Conservation (phyloP, 2,113 vertebrate genomes). For the Anhinga anhinga region DNA sequence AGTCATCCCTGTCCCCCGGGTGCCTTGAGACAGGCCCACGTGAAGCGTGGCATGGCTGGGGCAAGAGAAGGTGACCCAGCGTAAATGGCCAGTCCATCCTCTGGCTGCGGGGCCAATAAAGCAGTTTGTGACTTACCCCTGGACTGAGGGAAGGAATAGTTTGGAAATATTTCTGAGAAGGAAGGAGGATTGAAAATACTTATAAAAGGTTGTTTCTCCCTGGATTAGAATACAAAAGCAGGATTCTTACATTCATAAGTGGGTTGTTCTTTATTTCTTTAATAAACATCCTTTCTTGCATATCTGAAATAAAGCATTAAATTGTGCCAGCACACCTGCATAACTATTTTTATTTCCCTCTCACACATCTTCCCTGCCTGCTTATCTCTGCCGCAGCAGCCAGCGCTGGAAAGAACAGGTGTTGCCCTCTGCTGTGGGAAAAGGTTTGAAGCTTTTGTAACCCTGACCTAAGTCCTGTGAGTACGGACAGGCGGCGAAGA, state of each 20-base stretch:
- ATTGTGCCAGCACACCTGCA: neutral
- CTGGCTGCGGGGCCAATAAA: neutral
- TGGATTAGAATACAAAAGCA: neutral
- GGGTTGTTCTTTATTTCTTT: neutral
- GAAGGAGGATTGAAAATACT: neutral
- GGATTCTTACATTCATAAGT: neutral
- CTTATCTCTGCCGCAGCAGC: neutral
- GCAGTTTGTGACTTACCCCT: neutral
- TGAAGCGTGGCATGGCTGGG: neutral
- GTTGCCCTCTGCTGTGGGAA: neutral
- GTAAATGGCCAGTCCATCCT: neutral
- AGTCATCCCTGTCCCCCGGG: neutral
- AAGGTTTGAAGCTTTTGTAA: neutral
- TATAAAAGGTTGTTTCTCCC: neutral
- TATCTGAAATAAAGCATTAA: neutral
- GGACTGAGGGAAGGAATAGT: neutral
- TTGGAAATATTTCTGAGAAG: neutral
- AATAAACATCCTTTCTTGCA: neutral
- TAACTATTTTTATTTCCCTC: neutral
- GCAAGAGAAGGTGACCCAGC: neutral
- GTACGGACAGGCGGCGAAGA: rapidly evolving
- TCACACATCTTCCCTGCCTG: neutral
- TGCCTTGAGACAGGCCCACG: neutral
- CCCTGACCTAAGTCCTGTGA: neutral
- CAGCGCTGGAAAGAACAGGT: neutral